Base-by-base conservation (phyloP, 30 jellyfish, hydroid and myxozoan species). In the Cassiopea xamachana region DNA sequence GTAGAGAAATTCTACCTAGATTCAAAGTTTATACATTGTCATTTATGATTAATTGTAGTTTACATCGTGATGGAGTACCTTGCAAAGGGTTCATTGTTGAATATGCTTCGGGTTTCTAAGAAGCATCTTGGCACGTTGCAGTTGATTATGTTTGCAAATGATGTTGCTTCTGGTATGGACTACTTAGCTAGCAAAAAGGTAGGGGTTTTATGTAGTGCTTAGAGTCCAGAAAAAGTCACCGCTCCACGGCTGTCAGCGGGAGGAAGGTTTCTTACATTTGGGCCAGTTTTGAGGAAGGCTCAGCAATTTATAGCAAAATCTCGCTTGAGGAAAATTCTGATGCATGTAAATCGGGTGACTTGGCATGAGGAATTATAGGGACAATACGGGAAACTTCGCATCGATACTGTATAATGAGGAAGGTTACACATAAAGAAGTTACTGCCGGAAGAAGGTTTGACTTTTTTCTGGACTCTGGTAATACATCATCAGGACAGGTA, bases 21-120 rank as follows among this genome's bases (percentile, higher is more conserved):
- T n/a, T n/a, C n/a, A n/a, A n/a, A n/a, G n/a, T n/a, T n/a, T n/a
- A n/a, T n/a, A n/a, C n/a, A n/a, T n/a, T n/a, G n/a, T n/a, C n/a
- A n/a, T n/a, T n/a, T n/a, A n/a, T n/a, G n/a, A n/a, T n/a, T n/a
- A n/a, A 16, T 82, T 82, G 18, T 82, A 82, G 90, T 82, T 68
- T 82, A 82, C 73, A 82, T 82, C 67, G 48, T 82, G 4, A 82
- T 82, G 90, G 90, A 82, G 47, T 82, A 82, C 68, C 74, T 82
- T 18, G 82, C 69, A 49, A 82, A 67, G 50, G 90, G 90, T 19
- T 68, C 90, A 16, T 68, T 82, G 73, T 82, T 62, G 13, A 45
- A 60, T 69, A 1, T 82, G 74, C 73, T 82, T 7, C 90, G 68
- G 3, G 72, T 15, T 9, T 16, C 12, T 13, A 67, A 46, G 69